Percentiles rank a stretch among this genome's conserved stretches.
These are phyloP conservation scores for Thinocorus orbignyianus DNA, from an alignment of 2,113 vertebrate species.

Conservation along the genomic window DNA sequence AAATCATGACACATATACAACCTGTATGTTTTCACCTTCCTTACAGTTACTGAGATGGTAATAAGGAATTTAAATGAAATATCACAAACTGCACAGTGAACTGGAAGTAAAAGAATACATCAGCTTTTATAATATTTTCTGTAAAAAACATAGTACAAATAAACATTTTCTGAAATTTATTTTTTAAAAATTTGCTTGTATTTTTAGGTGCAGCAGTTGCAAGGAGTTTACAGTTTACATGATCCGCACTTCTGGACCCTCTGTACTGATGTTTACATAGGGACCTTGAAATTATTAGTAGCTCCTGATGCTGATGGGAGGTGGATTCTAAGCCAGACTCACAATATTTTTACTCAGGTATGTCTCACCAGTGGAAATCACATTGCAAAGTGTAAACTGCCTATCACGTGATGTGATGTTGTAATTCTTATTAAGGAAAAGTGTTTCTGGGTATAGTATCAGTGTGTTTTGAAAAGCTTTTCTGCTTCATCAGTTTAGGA, in stretches of 20 bases:
- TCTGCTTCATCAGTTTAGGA: background rate
- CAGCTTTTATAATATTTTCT: background rate
- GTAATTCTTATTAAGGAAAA: background rate
- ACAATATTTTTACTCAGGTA: constrained; percentile 99
- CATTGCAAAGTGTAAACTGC: background rate
- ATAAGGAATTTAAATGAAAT: background rate
- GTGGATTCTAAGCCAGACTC: constrained; percentile 98
- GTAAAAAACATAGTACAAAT: background rate
- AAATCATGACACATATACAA: background rate
- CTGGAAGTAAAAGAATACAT: background rate
- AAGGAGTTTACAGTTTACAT: constrained; percentile 94
- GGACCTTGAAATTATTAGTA: constrained; percentile 91
- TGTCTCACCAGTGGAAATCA: background rate
- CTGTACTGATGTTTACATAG: constrained; percentile 94
- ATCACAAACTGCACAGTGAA: background rate
- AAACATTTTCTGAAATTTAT: background rate
- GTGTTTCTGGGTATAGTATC: background rate
- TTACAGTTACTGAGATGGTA: background rate
- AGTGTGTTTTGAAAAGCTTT: background rate
- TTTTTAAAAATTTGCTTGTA: background rate
- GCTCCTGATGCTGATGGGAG: constrained; percentile 93
- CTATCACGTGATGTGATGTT: background rate
- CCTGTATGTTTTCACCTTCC: background rate
- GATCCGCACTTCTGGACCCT: constrained; percentile 99
- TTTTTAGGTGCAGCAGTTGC: constrained; percentile 93